Conservation (phyloP, 2,113 vertebrate species). For the Osmerus eperlanus region DNA sequence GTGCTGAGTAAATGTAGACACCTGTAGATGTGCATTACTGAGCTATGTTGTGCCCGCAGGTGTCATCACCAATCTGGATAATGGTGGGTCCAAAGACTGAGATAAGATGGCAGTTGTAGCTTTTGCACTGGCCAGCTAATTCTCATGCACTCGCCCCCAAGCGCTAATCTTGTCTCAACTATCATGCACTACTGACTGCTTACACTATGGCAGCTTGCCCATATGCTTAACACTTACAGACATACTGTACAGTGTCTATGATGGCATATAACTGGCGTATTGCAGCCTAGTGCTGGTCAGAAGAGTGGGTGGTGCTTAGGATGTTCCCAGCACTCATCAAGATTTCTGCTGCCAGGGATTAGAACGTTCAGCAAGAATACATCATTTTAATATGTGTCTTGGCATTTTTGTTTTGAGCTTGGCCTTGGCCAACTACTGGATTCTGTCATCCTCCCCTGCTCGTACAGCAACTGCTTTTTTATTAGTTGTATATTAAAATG, state of each 20-base stretch:
- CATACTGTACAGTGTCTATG: not conserved
- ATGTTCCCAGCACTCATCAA: no score
- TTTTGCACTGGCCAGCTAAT: conserved; percentile 32
- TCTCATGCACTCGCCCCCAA: conserved; percentile 27
- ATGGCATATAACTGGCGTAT: not conserved
- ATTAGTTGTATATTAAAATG: no score
- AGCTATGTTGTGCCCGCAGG: conserved; percentile 61
- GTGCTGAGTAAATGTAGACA: not conserved
- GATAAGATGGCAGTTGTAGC: conserved; percentile 54
- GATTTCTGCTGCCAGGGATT: no score
- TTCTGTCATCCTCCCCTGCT: no score
- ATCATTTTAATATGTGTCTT: no score
- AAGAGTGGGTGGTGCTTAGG: not conserved
- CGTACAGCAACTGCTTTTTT: no score
- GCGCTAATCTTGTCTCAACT: conserved; percentile 38
- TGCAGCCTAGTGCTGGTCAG: not conserved
- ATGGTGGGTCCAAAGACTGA: conserved; percentile 55
- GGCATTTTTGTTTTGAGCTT: no score
- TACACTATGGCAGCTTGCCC: not conserved
- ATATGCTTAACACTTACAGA: not conserved
- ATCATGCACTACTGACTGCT: conserved; percentile 18
- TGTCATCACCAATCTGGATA: conserved; percentile 59
- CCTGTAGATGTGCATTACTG: conserved; percentile 42
- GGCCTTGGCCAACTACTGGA: no score
- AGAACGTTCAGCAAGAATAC: no score